Percentiles rank a stretch among this genome's conserved stretches.
phyloP scores from a whole-genome alignment of 2,797 vertebrate genomes.

The Acanthurus tractus region DNA sequence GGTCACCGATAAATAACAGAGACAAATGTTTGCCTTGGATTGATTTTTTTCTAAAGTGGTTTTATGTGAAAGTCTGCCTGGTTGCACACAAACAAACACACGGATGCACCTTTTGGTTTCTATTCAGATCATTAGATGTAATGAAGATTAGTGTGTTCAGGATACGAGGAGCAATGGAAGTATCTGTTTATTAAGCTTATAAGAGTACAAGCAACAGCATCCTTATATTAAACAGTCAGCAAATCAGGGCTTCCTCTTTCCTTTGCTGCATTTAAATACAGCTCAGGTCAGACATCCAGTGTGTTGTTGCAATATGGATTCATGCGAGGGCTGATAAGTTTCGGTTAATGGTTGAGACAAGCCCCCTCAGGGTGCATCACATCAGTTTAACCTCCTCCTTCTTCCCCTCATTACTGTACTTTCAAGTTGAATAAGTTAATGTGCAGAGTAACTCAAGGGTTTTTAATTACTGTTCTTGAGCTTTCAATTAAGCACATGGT shows the following conservation, averaged over 20 bases:
- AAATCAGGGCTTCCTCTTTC: neutral
- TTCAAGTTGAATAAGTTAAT: conserved; percentile 47
- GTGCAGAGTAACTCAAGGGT: conserved; percentile 19
- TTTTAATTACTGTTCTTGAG: conserved; percentile 46
- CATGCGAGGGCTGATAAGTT: conserved; percentile 38
- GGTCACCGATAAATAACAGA: neutral
- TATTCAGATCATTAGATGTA: neutral
- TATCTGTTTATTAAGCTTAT: conserved; percentile 10
- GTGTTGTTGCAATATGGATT: conserved; percentile 3
- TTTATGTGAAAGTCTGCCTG: neutral
- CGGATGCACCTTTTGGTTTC: neutral
- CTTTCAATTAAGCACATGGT: conserved; percentile 38
- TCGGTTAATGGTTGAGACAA: conserved; percentile 39
- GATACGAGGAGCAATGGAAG: neutral
- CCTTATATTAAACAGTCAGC: neutral
- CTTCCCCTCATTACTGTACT: conserved; percentile 16
- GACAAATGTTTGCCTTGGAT: neutral
- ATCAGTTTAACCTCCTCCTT: conserved; percentile 10
- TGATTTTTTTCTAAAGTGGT: too few relatives aligned
- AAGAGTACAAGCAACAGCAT: neutral
- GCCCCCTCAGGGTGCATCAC: conserved; percentile 28
- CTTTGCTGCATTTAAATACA: neutral
- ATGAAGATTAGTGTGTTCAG: neutral
- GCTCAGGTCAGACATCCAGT: neutral
- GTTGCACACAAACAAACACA: neutral